Evolutionary conservation across 2,113 vertebrate species (phyloP), one percentile per base, ranked within the genome.

Genomic region (Gymnarchus niloticus): DNA sequence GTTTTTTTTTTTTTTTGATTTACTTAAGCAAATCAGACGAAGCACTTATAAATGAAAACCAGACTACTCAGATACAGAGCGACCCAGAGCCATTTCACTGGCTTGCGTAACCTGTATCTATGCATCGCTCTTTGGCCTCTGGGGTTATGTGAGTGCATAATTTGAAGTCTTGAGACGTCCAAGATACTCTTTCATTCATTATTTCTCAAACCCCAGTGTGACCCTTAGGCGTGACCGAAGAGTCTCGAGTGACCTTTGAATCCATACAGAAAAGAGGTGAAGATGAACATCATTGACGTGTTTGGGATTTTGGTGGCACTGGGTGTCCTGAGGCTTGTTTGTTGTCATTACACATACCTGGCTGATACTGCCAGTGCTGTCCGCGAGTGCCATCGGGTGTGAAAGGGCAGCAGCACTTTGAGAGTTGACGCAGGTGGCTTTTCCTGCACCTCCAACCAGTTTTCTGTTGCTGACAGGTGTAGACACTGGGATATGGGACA

Each of bases 1-100:
- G 85, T 86, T 89, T 88, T 83, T 88, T 73, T 19, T 65, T 85
- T 87, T 89, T 89, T 90, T 90, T 89, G n/a, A n/a, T n/a, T 86
- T 87, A 89, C 88, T 88, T 78, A n/a, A 80, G 17, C 14, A 48
- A 82, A 82, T 54, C 52, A 83, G 37, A 83, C 44, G 6, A n/a
- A 57, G 81, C 85, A 81, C 88, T 59, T 81, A 87, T 88, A 89
- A 85, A 46, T 19, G 86, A 77, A 33, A 8, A 51, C 85, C 28
- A 57, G 81, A 73, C 85, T 86, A 81, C 86, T 84, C 85, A 85
- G 80, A 88, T 87, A 89, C 88, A 86, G 87, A 83, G 77, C 84
- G 88, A 89, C 91, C 85, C 87, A 87, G 86, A 88, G 90, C 89
- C 88, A 82, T 91, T 76, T 56, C 87, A 86, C 61, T 76, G 83